Base-by-base conservation (phyloP, 2,113 vertebrate species). In the Microcebus griseorufus region DNA sequence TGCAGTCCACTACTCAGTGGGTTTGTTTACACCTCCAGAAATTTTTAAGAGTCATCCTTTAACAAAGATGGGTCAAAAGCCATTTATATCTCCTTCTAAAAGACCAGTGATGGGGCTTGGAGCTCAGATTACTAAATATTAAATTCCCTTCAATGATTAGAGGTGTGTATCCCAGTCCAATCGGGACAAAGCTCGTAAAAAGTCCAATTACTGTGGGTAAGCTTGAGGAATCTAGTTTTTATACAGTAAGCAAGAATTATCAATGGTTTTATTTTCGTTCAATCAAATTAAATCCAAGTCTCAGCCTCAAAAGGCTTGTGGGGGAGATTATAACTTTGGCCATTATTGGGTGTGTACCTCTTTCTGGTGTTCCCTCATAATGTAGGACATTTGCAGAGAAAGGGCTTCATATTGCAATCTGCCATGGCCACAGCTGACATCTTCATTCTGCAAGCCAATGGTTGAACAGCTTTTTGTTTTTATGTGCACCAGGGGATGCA, bases 221-320 rank as follows among this genome's bases (percentile, higher is more conserved):
- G 5, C 8, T 70, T n/a, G 78, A 3, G 48, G 25, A 51, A 45
- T 85, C 25, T 72, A 60, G 8, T 83, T 83, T 83, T 93, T 72
- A 65, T 5, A 42, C 16, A 32, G 1, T 65, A n/a, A 60, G 2
- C 9, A 90, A 75, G n/a, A 83, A 81, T 32, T 92, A 58, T 13
- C 32, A 83, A 27, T 67, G 58, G 18, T 75, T 85, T 53, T 73
- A 51, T 34, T 93, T 83, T 75, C 23, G 88, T 58, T 95, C 45
- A 92, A 39, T 89, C n/a, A 62, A 96, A 81, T 76, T 73, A 73
- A 80, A 72, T 62, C 34, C 17, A 91, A 79, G n/a, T 86, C 20
- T 93, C 58, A n/a, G 4, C 23, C 42, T 79, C 42, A 80, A 70
- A 93, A 90, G 23, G 39, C n/a, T 70, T 2, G 16, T 72, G 45